phyloP scores from a whole-genome alignment of 2,888 invertebrate genomes.

The Tachina fera region DNA sequence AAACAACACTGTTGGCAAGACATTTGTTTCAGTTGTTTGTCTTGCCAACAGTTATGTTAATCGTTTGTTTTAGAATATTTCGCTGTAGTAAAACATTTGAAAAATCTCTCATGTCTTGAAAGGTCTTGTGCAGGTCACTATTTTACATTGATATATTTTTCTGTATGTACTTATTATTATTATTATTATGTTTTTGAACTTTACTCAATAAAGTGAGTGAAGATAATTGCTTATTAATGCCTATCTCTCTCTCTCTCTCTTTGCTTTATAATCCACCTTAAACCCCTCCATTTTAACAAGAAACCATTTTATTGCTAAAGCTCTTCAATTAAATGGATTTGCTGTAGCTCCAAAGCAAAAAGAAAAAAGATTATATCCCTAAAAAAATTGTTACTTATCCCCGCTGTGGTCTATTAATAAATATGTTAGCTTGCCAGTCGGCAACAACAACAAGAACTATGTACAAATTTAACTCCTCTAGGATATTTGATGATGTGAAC shows the following conservation, averaged over 20 bases:
- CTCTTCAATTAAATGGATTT: constrained; percentile 43
- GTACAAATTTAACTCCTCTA: constrained; percentile 51
- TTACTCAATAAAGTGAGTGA: not conserved
- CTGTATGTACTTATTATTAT: not conserved
- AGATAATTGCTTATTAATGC: constrained; percentile 7
- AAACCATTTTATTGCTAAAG: constrained; percentile 20
- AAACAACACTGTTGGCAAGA: no score
- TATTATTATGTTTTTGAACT: not conserved
- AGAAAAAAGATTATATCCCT: not conserved
- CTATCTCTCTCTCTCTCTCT: not conserved
- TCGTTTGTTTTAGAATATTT: no score
- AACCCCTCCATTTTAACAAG: not conserved
- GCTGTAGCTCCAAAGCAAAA: not conserved
- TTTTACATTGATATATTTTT: no score
- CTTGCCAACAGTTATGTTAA: no score
- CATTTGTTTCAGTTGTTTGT: no score
- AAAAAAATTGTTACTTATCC: constrained; percentile 48
- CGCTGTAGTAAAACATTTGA: no score
- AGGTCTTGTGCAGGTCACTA: no score
- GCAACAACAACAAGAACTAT: not conserved
- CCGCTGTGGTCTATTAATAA: constrained; percentile 66
- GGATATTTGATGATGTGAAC: constrained; percentile 71
- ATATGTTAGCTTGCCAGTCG: constrained; percentile 28
- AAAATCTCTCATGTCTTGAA: no score
- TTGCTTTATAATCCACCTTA: not conserved